Conservation (phyloP, 2,797 vertebrate species). For the Nasua narica region DNA sequence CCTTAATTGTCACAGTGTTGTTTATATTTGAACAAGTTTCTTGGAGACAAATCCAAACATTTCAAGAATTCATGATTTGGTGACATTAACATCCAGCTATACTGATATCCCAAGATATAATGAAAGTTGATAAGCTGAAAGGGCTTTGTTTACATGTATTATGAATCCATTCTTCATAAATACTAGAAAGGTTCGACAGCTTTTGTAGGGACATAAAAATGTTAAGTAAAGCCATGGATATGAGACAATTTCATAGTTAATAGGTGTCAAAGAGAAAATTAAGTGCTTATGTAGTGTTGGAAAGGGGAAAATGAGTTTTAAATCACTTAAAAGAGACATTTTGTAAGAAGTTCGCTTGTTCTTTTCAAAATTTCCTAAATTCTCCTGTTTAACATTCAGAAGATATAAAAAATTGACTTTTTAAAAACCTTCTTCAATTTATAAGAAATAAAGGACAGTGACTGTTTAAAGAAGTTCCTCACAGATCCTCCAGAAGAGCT, state of each 20-base stretch:
- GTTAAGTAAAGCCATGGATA: background rate
- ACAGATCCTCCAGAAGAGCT: background rate
- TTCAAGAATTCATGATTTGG: conserved; percentile 22
- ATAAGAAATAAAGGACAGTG: background rate
- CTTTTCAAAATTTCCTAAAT: background rate
- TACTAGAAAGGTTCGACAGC: background rate
- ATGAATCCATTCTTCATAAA: background rate
- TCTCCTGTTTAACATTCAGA: background rate
- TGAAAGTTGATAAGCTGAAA: background rate
- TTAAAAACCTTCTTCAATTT: background rate
- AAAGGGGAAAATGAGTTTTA: background rate
- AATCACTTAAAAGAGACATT: background rate
- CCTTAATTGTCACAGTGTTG: background rate
- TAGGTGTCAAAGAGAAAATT: background rate
- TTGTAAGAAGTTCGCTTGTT: background rate
- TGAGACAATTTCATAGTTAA: background rate
- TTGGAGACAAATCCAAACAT: conserved; percentile 8
- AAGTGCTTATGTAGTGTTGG: background rate
- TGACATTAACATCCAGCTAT: background rate
- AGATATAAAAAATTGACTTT: background rate
- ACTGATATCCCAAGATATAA: background rate
- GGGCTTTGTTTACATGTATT: background rate
- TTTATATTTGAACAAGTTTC: conserved; percentile 23
- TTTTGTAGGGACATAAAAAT: background rate
- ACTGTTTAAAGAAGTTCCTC: background rate